phyloP scores from a whole-genome alignment of 2,888 invertebrate species.

The Nebria salina region DNA sequence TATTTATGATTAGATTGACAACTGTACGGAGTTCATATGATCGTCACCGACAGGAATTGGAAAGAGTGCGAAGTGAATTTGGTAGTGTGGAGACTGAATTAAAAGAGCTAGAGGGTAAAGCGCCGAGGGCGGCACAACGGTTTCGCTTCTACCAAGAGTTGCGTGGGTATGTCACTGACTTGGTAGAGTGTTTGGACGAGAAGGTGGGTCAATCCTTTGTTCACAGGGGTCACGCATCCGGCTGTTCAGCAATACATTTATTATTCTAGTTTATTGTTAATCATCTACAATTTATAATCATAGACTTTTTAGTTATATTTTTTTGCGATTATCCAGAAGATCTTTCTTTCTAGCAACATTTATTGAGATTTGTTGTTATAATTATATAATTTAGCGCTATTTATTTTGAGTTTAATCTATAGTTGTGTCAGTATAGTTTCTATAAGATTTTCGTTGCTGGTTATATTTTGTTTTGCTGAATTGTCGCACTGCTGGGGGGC shows the following conservation, averaged over 20 bases:
- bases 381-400: neutral
- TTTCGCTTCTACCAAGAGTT: constrained; percentile 96
- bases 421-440: neutral
- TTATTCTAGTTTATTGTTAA: constrained; percentile 6
- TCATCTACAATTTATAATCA: neutral
- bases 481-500: constrained; percentile 50
- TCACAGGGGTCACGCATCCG: constrained; percentile 39
- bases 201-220: constrained; percentile 72
- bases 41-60: constrained; percentile 27
- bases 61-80: constrained; percentile 22
- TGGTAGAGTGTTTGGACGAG: constrained; percentile 97
- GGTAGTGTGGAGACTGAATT: constrained; percentile 60
- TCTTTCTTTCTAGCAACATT: neutral
- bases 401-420: neutral
- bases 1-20: constrained; percentile 57
- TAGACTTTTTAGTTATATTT: neutral
- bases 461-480: constrained; percentile 41
- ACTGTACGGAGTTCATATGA: constrained; percentile 63
- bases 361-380: neutral
- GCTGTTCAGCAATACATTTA: constrained; percentile 45
- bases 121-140: constrained; percentile 78
- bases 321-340: too few relatives aligned
- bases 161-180: constrained; percentile 93
- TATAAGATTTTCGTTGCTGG: neutral
- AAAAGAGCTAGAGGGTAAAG: constrained; percentile 68